Percentiles rank a stretch among this genome's conserved stretches.
These are phyloP conservation scores for Rhynchophorus ferrugineus DNA, from an alignment of 1,140 invertebrate genomes.

Conservation along the genomic window DNA sequence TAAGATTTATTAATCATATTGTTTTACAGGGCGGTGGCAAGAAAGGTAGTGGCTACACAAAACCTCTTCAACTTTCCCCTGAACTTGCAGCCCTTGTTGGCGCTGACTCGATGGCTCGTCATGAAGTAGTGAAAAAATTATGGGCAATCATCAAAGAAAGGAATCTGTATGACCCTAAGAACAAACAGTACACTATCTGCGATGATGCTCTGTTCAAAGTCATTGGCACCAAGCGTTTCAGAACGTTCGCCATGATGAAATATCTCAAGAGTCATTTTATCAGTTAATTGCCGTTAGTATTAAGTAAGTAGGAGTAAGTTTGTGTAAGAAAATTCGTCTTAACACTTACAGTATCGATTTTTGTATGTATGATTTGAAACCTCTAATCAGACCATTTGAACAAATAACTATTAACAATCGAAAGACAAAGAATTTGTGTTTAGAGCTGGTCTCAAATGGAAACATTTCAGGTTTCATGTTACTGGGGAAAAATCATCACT, in stretches of 20 bases:
- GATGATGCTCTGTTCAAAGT: constrained; percentile 85
- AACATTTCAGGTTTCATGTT: too few species aligned
- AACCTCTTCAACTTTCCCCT: constrained; percentile 74
- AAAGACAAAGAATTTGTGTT: too few species aligned
- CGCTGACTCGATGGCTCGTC: constrained; percentile 74
- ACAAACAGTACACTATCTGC: constrained; percentile 90
- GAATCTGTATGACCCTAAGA: constrained; percentile 86
- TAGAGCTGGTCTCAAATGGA: too few species aligned
- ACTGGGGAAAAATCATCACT: too few species aligned
- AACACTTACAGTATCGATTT: neutral
- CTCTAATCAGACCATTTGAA: too few species aligned
- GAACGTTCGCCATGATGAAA: constrained; percentile 93
- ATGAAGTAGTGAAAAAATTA: constrained; percentile 88
- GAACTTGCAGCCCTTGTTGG: constrained; percentile 81
- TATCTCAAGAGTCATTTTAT: constrained; percentile 86
- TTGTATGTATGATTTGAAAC: neutral
- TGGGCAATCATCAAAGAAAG: constrained; percentile 90
- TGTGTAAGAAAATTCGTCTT: neutral
- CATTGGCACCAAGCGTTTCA: constrained; percentile 82
- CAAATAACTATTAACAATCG: too few species aligned
- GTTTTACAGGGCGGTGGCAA: constrained; percentile 40
- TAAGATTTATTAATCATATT: neutral
- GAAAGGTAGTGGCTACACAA: constrained; percentile 69
- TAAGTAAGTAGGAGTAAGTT: neutral
- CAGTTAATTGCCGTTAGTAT: constrained; percentile 45